Evolutionary conservation across 2,797 vertebrate species (phyloP).

Genomic region (Delichon dasypus): DNA sequence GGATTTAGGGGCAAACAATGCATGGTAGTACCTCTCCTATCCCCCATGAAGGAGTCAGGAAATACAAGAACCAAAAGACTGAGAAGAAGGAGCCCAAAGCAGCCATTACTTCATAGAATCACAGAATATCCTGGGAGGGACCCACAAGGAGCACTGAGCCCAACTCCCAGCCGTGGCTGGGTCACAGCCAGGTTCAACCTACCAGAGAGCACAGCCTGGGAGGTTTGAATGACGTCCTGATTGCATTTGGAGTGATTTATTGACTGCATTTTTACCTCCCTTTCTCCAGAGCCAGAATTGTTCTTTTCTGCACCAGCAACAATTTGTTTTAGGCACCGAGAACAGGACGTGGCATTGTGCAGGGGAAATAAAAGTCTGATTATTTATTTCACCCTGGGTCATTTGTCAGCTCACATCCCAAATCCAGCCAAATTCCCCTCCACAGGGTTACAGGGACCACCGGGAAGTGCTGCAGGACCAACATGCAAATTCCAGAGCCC

Average conservation of each 20-base stretch:
- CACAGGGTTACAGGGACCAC: neutral
- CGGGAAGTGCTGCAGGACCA: neutral
- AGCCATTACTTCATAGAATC: neutral
- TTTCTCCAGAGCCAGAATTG: neutral
- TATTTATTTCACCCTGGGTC: neutral
- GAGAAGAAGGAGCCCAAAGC: neutral
- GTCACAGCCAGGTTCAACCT: neutral
- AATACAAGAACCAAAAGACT: neutral
- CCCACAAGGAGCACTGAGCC: neutral
- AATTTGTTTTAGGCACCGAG: neutral
- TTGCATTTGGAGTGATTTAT: neutral
- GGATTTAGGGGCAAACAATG: neutral
- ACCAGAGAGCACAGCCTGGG: neutral
- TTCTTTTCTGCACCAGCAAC: neutral
- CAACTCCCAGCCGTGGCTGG: fast-evolving
- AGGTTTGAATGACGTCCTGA: neutral
- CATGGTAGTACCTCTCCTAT: neutral
- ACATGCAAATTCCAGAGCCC: neutral
- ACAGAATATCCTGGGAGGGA: neutral
- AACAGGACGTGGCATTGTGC: neutral
- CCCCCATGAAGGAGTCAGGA: neutral
- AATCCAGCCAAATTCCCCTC: neutral
- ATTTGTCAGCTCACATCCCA: neutral
- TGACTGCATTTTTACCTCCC: neutral
- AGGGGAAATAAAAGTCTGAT: neutral